Evolutionary conservation across 2,888 invertebrate genomes (phyloP).

Genomic region (Cosmopolites sordidus): DNA sequence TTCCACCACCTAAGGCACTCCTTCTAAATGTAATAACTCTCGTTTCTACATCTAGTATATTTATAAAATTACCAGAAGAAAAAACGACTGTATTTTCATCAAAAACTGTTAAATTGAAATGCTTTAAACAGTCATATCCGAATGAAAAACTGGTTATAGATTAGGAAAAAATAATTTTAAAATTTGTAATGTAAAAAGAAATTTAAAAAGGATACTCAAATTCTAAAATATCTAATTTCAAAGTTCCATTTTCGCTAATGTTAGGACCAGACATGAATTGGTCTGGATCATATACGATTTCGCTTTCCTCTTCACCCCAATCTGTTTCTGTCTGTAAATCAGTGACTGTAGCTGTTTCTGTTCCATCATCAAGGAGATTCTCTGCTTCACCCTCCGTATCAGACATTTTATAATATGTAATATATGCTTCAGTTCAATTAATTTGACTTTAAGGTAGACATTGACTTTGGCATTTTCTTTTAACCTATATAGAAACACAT

Average conservation of each 20-base stretch:
- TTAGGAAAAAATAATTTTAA: constrained; percentile 7
- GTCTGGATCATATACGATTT: constrained; percentile 43
- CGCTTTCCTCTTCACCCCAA: constrained; percentile 32
- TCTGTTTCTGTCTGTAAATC: constrained; percentile 5
- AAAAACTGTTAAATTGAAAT: constrained; percentile 74
- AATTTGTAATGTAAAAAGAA: neutral
- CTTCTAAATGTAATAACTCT: constrained; percentile 66
- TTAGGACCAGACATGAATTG: constrained; percentile 58
- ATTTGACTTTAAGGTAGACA: no score
- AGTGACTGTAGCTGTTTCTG: neutral
- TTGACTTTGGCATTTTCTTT: no score
- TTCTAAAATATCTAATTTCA: constrained; percentile 58
- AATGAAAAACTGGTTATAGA: constrained; percentile 65
- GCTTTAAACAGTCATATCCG: constrained; percentile 78
- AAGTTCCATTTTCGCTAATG: constrained; percentile 52
- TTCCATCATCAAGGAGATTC: constrained; percentile 29
- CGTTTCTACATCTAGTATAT: constrained; percentile 67
- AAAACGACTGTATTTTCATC: constrained; percentile 72
- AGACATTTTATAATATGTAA: constrained; percentile 32
- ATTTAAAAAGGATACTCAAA: constrained; percentile 62
- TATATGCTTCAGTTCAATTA: no score
- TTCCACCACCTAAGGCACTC: constrained; percentile 71
- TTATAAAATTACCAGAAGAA: constrained; percentile 76
- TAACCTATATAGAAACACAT: no score
- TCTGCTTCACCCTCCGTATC: constrained; percentile 32